phyloP scores from a whole-genome alignment of 2,113 vertebrate genomes.

The Climacteris rufus region DNA sequence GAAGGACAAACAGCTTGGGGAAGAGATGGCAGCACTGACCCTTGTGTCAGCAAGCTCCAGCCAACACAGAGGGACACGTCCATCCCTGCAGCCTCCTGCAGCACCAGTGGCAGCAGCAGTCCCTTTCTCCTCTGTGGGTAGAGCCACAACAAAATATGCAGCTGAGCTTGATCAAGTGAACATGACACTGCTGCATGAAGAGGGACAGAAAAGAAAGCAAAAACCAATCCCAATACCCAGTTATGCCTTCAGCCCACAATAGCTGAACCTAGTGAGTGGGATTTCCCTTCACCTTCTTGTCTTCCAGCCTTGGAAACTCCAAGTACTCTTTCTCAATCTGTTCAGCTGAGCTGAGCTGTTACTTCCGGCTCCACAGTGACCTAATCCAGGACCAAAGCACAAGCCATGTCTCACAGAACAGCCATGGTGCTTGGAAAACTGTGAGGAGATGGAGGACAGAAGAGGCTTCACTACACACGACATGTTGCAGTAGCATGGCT shows the following conservation, averaged over 20 bases:
- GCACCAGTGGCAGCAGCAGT: rapidly evolving
- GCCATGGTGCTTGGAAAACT: neutral
- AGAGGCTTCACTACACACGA: rapidly evolving
- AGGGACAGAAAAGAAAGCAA: neutral
- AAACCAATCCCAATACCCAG: neutral
- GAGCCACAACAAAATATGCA: neutral
- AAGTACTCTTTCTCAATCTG: no score
- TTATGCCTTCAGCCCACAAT: rapidly evolving
- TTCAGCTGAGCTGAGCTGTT: neutral
- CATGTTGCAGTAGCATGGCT: rapidly evolving
- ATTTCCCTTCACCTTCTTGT: neutral
- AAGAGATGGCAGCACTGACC: neutral
- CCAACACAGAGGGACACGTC: rapidly evolving
- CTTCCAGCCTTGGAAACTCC: neutral
- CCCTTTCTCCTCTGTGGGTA: rapidly evolving
- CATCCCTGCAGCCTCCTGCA: neutral
- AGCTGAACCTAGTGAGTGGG: rapidly evolving
- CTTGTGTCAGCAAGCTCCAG: neutral
- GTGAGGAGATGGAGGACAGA: rapidly evolving
- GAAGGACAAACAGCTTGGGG: neutral
- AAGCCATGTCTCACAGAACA: rapidly evolving
- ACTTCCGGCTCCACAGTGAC: neutral
- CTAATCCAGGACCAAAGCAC: neutral
- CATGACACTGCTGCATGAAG: neutral
- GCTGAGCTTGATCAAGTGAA: neutral